Percentiles rank a stretch among this genome's conserved stretches.
These are phyloP conservation scores for Mugil cephalus DNA, from an alignment of 2,113 vertebrate genomes.

Conservation along the genomic window DNA sequence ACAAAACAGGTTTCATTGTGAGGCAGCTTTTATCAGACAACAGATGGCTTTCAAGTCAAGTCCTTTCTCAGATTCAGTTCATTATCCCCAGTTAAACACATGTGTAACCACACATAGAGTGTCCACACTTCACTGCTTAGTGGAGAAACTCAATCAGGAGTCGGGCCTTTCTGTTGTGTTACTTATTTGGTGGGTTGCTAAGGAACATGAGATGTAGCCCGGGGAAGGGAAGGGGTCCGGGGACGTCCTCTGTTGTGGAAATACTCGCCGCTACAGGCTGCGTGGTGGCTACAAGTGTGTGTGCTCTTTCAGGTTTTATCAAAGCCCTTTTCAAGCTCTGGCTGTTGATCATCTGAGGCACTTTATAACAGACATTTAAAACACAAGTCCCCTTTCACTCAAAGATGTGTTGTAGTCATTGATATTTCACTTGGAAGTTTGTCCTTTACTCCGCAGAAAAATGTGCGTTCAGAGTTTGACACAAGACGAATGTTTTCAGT, in stretches of 20 bases:
- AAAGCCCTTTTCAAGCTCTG: constrained; percentile 59
- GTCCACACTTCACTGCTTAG: constrained; percentile 19
- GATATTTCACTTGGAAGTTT: too few species aligned
- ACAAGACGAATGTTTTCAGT: too few species aligned
- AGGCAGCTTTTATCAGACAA: constrained; percentile 40
- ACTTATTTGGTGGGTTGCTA: constrained; percentile 77
- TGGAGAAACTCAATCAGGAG: constrained; percentile 53
- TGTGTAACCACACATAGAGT: constrained; percentile 13
- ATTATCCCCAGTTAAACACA: constrained; percentile 32
- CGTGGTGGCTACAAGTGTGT: constrained; percentile 36
- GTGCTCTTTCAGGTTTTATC: constrained; percentile 43
- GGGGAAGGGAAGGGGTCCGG: constrained; percentile 61
- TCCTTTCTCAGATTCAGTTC: constrained; percentile 22
- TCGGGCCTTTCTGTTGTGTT: constrained; percentile 49
- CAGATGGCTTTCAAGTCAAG: constrained; percentile 31
- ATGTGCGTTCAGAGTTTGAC: too few species aligned
- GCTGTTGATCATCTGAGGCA: constrained; percentile 38
- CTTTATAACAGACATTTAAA: constrained; percentile 28
- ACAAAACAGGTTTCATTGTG: constrained; percentile 43
- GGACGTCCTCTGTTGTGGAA: constrained; percentile 73
- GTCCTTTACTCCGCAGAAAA: too few species aligned
- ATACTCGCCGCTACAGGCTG: constrained; percentile 54
- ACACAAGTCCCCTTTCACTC: background rate
- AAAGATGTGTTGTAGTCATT: too few species aligned
- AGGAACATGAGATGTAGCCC: constrained; percentile 65